Evolutionary conservation across 2,797 vertebrate genomes (phyloP).

Genomic region (Pampus argenteus): DNA sequence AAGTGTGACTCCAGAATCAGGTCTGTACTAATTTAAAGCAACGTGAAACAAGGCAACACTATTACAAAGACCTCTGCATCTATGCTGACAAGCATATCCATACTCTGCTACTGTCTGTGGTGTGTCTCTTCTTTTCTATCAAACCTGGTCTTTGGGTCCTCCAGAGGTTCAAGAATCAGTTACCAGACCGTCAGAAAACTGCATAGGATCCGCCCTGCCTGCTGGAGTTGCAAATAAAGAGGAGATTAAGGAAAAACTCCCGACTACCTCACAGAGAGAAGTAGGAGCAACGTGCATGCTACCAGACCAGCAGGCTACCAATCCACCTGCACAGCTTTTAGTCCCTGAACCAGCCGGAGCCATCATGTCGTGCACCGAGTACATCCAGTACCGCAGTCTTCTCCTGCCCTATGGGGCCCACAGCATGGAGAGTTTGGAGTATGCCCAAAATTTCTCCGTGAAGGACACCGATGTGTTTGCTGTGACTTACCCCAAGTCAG

Average conservation of each 20-base stretch:
- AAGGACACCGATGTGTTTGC: conserved; percentile 76
- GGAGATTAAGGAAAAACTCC: background rate
- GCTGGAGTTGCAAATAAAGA: background rate
- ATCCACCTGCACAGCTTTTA: background rate
- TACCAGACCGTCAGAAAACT: conserved; percentile 1
- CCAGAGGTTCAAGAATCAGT: background rate
- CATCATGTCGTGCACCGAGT: conserved; percentile 55
- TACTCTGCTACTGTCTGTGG: too few species aligned
- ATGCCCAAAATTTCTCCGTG: conserved; percentile 64
- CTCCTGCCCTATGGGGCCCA: conserved; percentile 62
- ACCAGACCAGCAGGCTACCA: background rate
- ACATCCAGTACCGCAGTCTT: conserved; percentile 68
- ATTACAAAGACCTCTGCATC: too few species aligned
- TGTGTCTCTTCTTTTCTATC: too few species aligned
- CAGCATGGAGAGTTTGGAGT: conserved; percentile 69
- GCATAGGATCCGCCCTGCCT: background rate
- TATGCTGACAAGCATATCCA: too few species aligned
- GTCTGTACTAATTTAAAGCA: background rate
- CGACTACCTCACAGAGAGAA: background rate
- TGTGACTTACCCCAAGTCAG: conserved; percentile 84
- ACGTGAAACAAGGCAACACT: too few species aligned
- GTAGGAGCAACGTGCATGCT: conserved; percentile 1
- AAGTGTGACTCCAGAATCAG: conserved; percentile 11
- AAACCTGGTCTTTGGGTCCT: too few species aligned
- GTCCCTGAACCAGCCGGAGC: background rate